phyloP scores from a whole-genome alignment of 2,797 vertebrate species.

The Pipistrellus pygmaeus region DNA sequence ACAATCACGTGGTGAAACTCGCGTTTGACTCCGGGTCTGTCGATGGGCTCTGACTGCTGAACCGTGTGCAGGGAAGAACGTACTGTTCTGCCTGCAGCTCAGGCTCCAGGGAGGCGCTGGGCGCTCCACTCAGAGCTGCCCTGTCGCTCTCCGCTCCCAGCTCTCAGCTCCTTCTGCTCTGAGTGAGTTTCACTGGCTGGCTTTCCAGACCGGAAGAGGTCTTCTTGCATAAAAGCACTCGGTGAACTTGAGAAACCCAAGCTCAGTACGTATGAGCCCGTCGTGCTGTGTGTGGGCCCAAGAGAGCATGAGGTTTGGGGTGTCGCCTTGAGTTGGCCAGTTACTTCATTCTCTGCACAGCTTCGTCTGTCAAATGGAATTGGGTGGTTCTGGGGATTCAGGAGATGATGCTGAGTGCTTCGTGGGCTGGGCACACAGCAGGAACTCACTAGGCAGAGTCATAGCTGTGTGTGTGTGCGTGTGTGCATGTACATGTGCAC shows the following conservation, averaged over 20 bases:
- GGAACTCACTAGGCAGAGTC: neutral
- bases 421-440: neutral
- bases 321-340: neutral
- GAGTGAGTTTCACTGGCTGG: neutral
- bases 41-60: rapidly evolving
- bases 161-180: neutral
- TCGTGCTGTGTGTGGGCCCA: neutral
- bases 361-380: neutral
- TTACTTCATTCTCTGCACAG: neutral
- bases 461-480: neutral
- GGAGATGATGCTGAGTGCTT: neutral
- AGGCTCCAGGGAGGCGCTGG: neutral
- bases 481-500: neutral
- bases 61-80: neutral
- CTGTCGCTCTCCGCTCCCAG: neutral
- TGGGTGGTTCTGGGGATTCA: neutral
- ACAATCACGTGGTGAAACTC: neutral
- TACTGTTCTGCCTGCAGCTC: neutral
- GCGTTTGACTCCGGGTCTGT: neutral
- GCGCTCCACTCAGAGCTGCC: neutral
- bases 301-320: neutral
- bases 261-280: too few species aligned
- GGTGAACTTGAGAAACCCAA: neutral
- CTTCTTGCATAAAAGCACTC: neutral
- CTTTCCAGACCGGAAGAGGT: neutral